Base-by-base conservation (phyloP, 2,888 invertebrate genomes). In the Hecatera dysodea region DNA sequence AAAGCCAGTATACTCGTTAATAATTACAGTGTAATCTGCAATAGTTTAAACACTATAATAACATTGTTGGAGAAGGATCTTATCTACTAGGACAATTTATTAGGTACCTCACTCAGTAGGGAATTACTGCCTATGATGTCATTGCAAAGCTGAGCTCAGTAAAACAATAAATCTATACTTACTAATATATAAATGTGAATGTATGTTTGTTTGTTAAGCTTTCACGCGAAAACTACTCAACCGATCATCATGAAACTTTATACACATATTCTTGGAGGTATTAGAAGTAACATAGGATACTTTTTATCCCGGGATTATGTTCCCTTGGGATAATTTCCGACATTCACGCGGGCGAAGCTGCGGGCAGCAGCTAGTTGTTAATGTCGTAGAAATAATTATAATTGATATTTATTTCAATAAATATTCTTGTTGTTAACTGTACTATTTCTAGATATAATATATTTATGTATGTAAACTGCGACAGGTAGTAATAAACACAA, bases 31-130 rank as follows among this genome's bases (percentile, higher is more conserved):
- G 66, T 75, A 80, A 74, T 80, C 80, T 68, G 24, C 42, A 70
- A 67, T 72, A 75, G 72, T 77, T 82, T 72, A 80, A 74, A 77
- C 77, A 65, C 62, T 53, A 33, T 80, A 67, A 74, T 82, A 71
- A 77, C 72, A 75, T 68, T 71, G 71, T 69, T 75, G 72, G 53
- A 67, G 56, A 39, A 62, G 65, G 60, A 72, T 73, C 69, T 82
- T 84, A 82, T 82, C 85, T 50, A 46, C 29, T 12, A 33, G 50
- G 42, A 59, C 42, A 79, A 79, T 82, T 82, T 82, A 84, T 78
- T 64, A 70, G 61, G 55, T 60, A 63, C 56, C 64, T 78, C 57
- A 75, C 48, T 61, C 52, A 50, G 50, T 53, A 19, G 67, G 67
- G 64, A 69, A 78, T 67, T 76, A 76, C 46, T 44, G 27, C n/a